Percentiles rank a stretch among this genome's conserved stretches.
Conservation (phyloP, 2,888 invertebrate genomes). For the Congeria kusceri region DNA sequence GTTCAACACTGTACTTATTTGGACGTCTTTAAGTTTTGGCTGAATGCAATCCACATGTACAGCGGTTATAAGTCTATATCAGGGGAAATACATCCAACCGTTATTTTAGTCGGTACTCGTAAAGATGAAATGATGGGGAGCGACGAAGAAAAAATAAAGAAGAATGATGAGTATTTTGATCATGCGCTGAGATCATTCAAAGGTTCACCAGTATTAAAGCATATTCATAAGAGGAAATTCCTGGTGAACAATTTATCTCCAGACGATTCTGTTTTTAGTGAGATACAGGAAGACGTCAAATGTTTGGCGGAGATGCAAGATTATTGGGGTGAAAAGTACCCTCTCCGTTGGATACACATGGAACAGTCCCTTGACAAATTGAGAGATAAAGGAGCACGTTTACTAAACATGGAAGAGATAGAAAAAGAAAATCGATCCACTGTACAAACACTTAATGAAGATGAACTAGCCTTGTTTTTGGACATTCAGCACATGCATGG, state of each 20-base stretch:
- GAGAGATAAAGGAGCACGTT: slow-evolving; percentile 36
- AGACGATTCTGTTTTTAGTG: slow-evolving; percentile 20
- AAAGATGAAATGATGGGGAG: slow-evolving; percentile 41
- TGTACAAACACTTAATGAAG: slow-evolving; percentile 11
- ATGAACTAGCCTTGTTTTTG: slow-evolving; percentile 25
- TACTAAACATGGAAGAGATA: slow-evolving; percentile 28
- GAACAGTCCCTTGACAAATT: slow-evolving; percentile 35
- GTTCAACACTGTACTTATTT: slow-evolving; percentile 32
- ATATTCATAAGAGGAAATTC: slow-evolving; percentile 35
- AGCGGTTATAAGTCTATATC: too few species aligned
- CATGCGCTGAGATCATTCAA: slow-evolving; percentile 45
- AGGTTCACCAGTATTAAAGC: slow-evolving; percentile 15
- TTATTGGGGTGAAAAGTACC: slow-evolving; percentile 41
- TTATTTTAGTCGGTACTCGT: slow-evolving; percentile 52
- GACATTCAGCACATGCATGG: slow-evolving; percentile 56
- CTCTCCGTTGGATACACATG: slow-evolving; percentile 51
- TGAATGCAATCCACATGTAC: too few species aligned
- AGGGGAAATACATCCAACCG: too few species aligned
- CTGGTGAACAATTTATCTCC: slow-evolving; percentile 28
- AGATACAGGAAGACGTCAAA: slow-evolving; percentile 28
- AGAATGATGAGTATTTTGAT: slow-evolving; percentile 44
- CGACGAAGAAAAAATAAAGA: slow-evolving; percentile 32
- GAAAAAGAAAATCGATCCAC: slow-evolving; percentile 8
- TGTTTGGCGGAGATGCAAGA: slow-evolving; percentile 29
- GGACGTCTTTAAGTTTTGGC: slow-evolving; percentile 59